Evolutionary conservation across 2,888 invertebrate species (phyloP).

Genomic region (Amblyjoppa fuscipennis): DNA sequence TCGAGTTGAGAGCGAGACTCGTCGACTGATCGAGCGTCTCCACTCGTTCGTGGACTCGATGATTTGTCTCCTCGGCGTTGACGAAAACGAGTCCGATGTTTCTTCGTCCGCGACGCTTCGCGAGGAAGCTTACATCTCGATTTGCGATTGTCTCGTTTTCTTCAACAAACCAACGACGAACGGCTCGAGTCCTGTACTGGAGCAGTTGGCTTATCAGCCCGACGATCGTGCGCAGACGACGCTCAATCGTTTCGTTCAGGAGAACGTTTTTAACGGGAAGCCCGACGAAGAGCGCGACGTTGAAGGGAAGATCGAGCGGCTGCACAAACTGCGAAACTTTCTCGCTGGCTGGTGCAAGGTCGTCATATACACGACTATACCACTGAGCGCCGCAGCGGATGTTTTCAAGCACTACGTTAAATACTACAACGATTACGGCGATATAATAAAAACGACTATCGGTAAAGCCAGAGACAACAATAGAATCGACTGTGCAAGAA

Average conservation of each 20-base stretch:
- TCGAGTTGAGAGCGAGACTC: constrained; percentile 87
- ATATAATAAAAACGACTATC: constrained; percentile 98
- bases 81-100: constrained; percentile 89
- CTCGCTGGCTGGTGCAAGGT: constrained; percentile 99
- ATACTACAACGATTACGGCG: constrained; percentile 99
- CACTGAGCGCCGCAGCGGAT: constrained; percentile 90
- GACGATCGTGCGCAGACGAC: constrained; percentile 92
- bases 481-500: constrained; percentile 97
- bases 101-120: constrained; percentile 81
- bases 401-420: constrained; percentile 99
- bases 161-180: constrained; percentile 93
- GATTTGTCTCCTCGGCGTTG: constrained; percentile 88
- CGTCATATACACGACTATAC: constrained; percentile 86
- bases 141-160: constrained; percentile 97
- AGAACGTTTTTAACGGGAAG: constrained; percentile 95
- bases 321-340: constrained; percentile 98
- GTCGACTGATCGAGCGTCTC: constrained; percentile 90
- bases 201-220: constrained; percentile 92
- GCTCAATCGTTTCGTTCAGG: constrained; percentile 96
- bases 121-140: constrained; percentile 93
- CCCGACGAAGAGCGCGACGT: constrained; percentile 90
- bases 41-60: constrained; percentile 92
- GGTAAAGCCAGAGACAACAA: constrained; percentile 99
- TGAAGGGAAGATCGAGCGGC: constrained; percentile 96
- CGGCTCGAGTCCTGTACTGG: constrained; percentile 86